Percentiles rank a stretch among this genome's conserved stretches.
Conservation (phyloP, 1,140 invertebrate species). For the Campoletis sonorensis region DNA sequence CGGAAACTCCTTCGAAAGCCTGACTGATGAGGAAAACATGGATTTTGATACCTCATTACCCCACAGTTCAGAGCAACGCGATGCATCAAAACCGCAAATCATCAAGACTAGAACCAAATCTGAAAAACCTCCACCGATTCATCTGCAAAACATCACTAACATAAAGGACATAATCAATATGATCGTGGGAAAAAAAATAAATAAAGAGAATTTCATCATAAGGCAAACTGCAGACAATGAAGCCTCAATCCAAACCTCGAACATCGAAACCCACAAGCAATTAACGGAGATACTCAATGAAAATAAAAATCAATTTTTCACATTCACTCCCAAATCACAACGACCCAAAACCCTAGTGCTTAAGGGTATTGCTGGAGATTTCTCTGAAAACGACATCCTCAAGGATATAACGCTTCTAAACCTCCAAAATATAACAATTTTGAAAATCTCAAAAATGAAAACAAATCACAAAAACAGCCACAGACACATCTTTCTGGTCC, state of each 20-base stretch:
- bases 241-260: not conserved
- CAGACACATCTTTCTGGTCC: conserved; percentile 1
- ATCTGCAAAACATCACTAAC: not conserved
- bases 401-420: not conserved
- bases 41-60: too few species aligned
- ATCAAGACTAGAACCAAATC: not conserved
- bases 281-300: not conserved
- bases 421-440: not conserved
- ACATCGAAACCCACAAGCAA: not conserved
- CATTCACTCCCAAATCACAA: conserved; percentile 3
- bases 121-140: conserved; percentile 26
- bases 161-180: not conserved
- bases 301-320: conserved; percentile 10
- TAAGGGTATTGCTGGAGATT: conserved; percentile 3
- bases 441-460: not conserved
- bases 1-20: not conserved
- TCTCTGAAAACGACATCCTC: not conserved
- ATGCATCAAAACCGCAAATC: not conserved
- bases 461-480: not conserved
- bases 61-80: not conserved
- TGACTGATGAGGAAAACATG: not conserved
- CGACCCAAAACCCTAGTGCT: conserved; percentile 27
- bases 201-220: not conserved
- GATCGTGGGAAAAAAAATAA: not conserved
- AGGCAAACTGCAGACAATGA: not conserved